Conservation (phyloP, 1,140 invertebrate genomes). For the Lucilia cuprina region DNA sequence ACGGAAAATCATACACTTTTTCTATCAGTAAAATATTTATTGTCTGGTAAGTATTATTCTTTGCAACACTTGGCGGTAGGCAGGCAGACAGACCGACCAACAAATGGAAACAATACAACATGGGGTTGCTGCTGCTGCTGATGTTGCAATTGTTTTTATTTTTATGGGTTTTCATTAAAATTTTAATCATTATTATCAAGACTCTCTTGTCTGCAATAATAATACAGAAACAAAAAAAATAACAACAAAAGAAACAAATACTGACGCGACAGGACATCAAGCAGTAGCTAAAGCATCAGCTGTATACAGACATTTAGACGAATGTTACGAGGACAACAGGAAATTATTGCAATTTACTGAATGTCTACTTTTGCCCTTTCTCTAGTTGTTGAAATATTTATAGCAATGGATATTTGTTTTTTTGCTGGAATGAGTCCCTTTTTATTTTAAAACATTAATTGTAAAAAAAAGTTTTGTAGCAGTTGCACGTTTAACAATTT, state of each 20-base stretch:
- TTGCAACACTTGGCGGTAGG: too few species aligned
- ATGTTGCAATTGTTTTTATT: background rate
- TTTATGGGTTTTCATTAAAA: conserved; percentile 3
- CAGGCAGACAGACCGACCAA: too few species aligned
- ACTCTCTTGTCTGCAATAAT: background rate
- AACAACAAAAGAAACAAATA: too few species aligned
- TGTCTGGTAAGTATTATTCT: too few species aligned
- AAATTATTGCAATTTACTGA: background rate
- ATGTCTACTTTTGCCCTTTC: background rate
- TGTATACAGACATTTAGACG: background rate
- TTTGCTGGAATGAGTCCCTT: background rate
- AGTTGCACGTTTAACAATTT: background rate
- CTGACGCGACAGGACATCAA: background rate
- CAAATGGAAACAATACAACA: too few species aligned
- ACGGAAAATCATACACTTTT: too few species aligned
- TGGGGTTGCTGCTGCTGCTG: too few species aligned
- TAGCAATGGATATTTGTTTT: too few species aligned
- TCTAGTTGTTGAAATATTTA: too few species aligned
- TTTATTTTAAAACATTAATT: background rate
- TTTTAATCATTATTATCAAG: conserved; percentile 4
- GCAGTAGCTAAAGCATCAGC: background rate
- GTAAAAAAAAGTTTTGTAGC: background rate
- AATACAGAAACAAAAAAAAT: background rate
- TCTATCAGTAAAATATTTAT: too few species aligned
- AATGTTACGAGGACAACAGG: background rate